Percentiles rank a stretch among this genome's conserved stretches.
These are phyloP conservation scores for Hycleus phaleratus DNA, from an alignment of 1,140 invertebrate species.

Conservation along the genomic window DNA sequence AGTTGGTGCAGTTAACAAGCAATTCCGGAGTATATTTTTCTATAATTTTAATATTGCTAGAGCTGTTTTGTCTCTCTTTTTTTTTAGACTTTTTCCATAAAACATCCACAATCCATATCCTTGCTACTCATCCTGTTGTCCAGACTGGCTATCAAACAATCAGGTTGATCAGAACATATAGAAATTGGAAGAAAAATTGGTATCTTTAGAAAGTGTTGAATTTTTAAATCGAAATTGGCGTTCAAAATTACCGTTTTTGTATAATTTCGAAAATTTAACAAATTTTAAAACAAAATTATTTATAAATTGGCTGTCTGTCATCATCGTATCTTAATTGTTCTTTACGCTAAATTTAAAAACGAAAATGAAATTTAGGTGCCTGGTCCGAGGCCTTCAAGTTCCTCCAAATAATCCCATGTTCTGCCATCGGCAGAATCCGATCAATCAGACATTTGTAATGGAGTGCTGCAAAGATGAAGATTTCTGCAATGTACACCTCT, in stretches of 20 bases:
- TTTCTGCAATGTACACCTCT: constrained; percentile 48
- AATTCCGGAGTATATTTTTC: too few relatives aligned
- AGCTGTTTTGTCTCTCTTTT: too few relatives aligned
- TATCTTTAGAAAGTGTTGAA: too few relatives aligned
- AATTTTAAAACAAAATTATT: constrained; percentile 1
- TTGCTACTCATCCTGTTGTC: not conserved
- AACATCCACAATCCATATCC: not conserved
- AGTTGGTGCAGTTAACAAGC: not conserved
- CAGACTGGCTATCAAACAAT: constrained; percentile 11
- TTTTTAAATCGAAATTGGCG: too few relatives aligned
- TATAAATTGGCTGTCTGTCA: constrained; percentile 6
- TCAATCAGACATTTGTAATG: constrained; percentile 51
- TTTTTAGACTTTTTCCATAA: too few relatives aligned
- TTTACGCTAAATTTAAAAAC: not conserved
- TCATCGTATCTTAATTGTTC: not conserved
- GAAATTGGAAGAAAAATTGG: too few relatives aligned
- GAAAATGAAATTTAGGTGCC: constrained; percentile 37
- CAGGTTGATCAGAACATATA: not conserved
- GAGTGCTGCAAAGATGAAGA: constrained; percentile 56
- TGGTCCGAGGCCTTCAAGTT: constrained; percentile 35
- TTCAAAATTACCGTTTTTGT: too few relatives aligned
- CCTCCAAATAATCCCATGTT: constrained; percentile 40
- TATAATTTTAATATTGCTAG: too few relatives aligned
- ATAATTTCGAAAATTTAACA: too few relatives aligned
- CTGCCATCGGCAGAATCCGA: constrained; percentile 36